Evolutionary conservation across 2,797 vertebrate genomes (phyloP).

Genomic region (Podargus strigoides): DNA sequence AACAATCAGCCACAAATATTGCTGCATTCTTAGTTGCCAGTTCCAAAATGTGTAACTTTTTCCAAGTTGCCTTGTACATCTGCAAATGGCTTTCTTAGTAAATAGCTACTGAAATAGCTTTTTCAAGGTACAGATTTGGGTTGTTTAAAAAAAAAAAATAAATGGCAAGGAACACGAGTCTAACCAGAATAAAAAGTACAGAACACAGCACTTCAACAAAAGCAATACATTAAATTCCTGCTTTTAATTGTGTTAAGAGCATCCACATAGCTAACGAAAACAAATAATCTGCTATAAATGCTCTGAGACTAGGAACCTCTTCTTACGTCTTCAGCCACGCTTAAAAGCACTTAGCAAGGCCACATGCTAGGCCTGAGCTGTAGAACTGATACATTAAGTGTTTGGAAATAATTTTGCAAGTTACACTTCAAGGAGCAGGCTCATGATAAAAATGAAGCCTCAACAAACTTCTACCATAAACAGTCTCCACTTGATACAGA

Average conservation of each 20-base stretch:
- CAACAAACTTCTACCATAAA: constrained; percentile 19
- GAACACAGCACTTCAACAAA: not conserved
- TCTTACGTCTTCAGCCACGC: not conserved
- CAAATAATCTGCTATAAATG: not conserved
- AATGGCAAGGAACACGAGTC: not conserved
- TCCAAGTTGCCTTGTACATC: not conserved
- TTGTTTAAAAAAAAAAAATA: not conserved
- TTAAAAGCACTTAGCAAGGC: not conserved
- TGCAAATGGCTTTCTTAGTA: not conserved
- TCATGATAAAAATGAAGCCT: constrained; percentile 28
- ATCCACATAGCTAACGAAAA: not conserved
- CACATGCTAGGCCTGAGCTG: not conserved
- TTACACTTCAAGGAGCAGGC: not conserved
- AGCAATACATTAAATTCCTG: not conserved
- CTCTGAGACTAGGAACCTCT: not conserved
- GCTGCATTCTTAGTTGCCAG: not conserved
- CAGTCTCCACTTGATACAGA: not conserved
- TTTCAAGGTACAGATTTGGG: not conserved
- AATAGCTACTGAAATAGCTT: not conserved
- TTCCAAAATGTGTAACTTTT: not conserved
- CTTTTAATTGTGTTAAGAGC: not conserved
- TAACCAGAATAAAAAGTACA: not conserved
- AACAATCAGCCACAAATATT: not conserved
- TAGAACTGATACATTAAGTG: not conserved
- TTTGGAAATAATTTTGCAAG: not conserved